Conservation (phyloP, 2,888 invertebrate genomes). For the Thumatha senex region DNA sequence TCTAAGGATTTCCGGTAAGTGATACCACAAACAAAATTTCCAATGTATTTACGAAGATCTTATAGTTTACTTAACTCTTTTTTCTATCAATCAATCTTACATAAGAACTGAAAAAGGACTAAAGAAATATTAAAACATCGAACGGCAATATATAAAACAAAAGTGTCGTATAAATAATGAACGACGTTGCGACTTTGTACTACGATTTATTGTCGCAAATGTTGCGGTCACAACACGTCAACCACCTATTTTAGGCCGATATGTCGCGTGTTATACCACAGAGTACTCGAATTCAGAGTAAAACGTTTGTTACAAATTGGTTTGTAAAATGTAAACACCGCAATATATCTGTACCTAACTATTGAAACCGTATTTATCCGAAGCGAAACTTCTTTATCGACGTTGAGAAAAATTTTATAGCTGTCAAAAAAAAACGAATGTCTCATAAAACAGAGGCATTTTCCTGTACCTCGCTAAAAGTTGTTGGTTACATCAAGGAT, state of each 20-base stretch:
- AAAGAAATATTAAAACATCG: constrained; percentile 1
- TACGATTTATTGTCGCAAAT: constrained; percentile 42
- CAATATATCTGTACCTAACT: background rate
- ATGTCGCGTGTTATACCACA: constrained; percentile 19
- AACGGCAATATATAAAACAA: constrained; percentile 35
- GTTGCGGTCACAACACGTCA: constrained; percentile 41
- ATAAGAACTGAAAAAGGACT: constrained; percentile 1
- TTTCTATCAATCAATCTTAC: background rate
- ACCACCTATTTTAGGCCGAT: constrained; percentile 35
- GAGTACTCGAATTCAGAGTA: constrained; percentile 21
- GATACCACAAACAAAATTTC: too few species aligned
- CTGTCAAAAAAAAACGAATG: too few species aligned
- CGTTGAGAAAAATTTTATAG: too few species aligned
- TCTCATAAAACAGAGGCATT: too few species aligned
- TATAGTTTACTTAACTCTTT: background rate
- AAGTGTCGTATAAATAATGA: constrained; percentile 38
- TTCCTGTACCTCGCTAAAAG: too few species aligned
- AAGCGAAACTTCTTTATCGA: too few species aligned
- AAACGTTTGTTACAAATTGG: background rate
- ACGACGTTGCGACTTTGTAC: constrained; percentile 31
- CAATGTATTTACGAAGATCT: too few species aligned
- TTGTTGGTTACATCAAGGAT: too few species aligned
- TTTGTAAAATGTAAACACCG: background rate
- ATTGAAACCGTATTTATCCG: too few species aligned
- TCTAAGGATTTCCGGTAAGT: too few species aligned